Base-by-base conservation (phyloP, 2,113 vertebrate genomes). In the Varanus komodoensis region DNA sequence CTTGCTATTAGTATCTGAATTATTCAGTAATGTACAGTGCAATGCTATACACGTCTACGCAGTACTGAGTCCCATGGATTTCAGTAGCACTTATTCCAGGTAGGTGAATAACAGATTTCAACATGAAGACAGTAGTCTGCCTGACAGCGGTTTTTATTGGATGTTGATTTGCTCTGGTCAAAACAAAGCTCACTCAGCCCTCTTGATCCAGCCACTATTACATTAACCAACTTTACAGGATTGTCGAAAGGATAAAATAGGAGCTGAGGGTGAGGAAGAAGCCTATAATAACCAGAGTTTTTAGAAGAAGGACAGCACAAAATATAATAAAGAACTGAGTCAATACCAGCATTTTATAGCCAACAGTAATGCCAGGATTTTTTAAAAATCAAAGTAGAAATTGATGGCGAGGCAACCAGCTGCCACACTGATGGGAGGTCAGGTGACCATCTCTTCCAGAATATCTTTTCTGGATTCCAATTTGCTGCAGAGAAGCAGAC, bases 1-100 rank as follows among this genome's bases (percentile, higher is more conserved):
- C 29, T 11, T 0, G 0, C n/a, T 68, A 78, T 0, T 0, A 0
- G 1, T 0, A 38, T 21, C 82, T 38, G 84, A 34, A 64, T 0
- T 0, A 87, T 64, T 64, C 19, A 64, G 61, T 19, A 64, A 64
- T 19, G 15, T 64, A 64, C 61, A 73, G 8, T 14, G 8, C 29
- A 73, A n/a, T 1, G 75, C 34, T 34, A 82, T 34, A 61, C 61
- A 34, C 17, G 6, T 21, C 17, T 64, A 64, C 15, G 3, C 61
- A 64, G 61, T 64, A 64, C 15, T 61, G 11, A 19, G 17, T 64
- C 61, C 19, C 61, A 64, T 64, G 61, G 61, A 64, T 64, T 64
- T 27, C 11, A 27, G 4, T 44, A 3, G 23, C 6, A 25, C 19
- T 27, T 79, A 38, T 48, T 50, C 19, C 25, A 27, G 48, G 25